Evolutionary conservation across 2,113 vertebrate species (phyloP), one percentile per base, ranked within the genome.

Genomic region (Potamarius usumacintae): DNA sequence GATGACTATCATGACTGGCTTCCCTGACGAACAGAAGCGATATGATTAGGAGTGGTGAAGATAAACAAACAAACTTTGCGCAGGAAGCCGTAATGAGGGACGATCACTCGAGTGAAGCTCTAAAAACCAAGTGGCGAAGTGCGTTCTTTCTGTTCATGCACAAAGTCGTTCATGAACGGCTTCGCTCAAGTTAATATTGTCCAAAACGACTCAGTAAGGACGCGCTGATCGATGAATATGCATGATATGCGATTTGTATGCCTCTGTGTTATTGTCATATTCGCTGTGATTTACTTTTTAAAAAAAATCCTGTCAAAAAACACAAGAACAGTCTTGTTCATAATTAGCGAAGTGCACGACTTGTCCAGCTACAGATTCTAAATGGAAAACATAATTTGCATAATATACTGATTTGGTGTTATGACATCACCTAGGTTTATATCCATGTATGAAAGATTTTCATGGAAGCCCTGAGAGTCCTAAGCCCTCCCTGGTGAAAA

Each of bases 1-100:
- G 92, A 99, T 99, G 94, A 99, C 97, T 92, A 99, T 99, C 98
- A 99, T 99, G 90, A 99, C 97, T 42, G 98, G 98, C 92, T 99
- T 99, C 90, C 97, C 98, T 99, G 91, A 58, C 93, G 93, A 88
- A 88, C 80, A 90, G 88, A 91, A 79, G 88, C 53, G 92, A 91
- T 88, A 84, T 82, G 18, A 60, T 81, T 42, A 81, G 27, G 8
- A 78, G 85, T 8, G 62, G 83, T 58, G 82, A 87, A 87, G 69
- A 87, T 55, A 71, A 65, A 78, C 12, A 20, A 65, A 84, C 12
- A 20, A 65, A 84, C 82, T 18, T 48, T 52, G 86, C 20, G 34
- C 2, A n/a, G 3, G 55, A 82, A 82, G 87, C 65, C 48, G 84
- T 90, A 88, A 84, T 89, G 82, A 78, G 85, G 52, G 76, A 57